Percentiles rank a stretch among this genome's conserved stretches.
phyloP scores from a whole-genome alignment of 2,797 vertebrate species.

The Sebastes diaconus region DNA sequence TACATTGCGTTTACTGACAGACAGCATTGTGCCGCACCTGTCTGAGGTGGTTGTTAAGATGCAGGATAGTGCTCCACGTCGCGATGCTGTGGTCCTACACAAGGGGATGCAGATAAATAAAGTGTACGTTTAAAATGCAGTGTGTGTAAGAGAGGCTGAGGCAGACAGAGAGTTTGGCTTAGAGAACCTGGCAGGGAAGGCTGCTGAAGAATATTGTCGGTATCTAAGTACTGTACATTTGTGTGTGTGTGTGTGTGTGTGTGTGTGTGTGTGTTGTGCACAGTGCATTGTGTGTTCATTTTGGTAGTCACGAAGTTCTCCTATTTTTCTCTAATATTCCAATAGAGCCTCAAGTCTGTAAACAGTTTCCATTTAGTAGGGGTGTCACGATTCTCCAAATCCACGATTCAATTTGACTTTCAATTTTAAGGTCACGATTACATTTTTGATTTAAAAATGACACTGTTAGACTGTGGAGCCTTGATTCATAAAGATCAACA shows the following conservation, averaged over 20 bases:
- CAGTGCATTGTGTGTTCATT: background rate
- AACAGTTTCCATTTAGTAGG: background rate
- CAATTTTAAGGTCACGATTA: no score
- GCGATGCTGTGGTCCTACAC: conserved; percentile 11
- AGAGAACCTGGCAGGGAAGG: background rate
- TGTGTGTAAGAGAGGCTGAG: background rate
- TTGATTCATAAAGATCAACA: no score
- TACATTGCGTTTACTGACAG: conserved; percentile 26
- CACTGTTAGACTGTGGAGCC: no score
- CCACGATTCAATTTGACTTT: no score
- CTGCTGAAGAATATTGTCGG: conserved; percentile 2
- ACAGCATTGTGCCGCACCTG: conserved; percentile 14
- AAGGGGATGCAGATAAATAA: conserved; percentile 24
- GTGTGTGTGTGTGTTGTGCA: background rate
- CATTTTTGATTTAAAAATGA: no score
- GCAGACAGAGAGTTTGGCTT: conserved; percentile 7
- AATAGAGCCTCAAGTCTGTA: background rate
- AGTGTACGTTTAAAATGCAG: conserved; percentile 45
- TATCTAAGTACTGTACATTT: background rate
- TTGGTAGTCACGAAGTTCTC: background rate
- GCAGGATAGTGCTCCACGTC: conserved; percentile 34
- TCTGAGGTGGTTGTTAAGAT: conserved; percentile 46
- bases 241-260: no score
- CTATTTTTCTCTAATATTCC: background rate
- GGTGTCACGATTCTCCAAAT: no score